Percentiles rank a stretch among this genome's conserved stretches.
These are phyloP conservation scores for Macrostomum cliftonense DNA, from an alignment of 2,888 invertebrate species.

Conservation along the genomic window DNA sequence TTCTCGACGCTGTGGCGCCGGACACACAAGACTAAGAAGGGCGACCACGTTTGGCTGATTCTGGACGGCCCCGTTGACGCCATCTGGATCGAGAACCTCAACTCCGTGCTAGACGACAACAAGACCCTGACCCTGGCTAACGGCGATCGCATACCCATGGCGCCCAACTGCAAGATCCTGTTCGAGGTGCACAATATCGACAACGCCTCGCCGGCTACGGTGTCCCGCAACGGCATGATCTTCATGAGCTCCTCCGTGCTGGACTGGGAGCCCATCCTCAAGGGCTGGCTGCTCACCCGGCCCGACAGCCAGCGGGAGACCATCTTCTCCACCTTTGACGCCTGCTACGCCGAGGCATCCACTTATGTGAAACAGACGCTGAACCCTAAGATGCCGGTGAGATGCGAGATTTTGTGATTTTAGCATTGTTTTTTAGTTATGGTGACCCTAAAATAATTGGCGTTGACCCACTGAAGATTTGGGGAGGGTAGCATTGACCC, in stretches of 20 bases:
- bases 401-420: too few relatives aligned
- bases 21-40: conserved; percentile 66
- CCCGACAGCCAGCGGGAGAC: conserved; percentile 37
- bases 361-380: conserved; percentile 68
- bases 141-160: conserved; percentile 39
- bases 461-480: too few relatives aligned
- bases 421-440: too few relatives aligned
- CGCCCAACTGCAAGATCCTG: conserved; percentile 35
- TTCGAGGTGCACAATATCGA: conserved; percentile 40
- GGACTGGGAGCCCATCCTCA: conserved; percentile 76
- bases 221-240: conserved; percentile 39
- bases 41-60: conserved; percentile 37
- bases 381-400: conserved; percentile 50
- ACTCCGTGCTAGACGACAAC: conserved; percentile 39
- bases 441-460: too few relatives aligned
- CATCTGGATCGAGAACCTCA: conserved; percentile 40
- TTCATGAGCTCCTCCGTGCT: conserved; percentile 90
- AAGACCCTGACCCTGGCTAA: conserved; percentile 39
- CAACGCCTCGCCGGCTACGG: conserved; percentile 39
- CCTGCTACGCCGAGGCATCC: conserved; percentile 53
- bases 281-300: conserved; percentile 36
- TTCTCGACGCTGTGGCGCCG: conserved; percentile 90
- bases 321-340: conserved; percentile 52
- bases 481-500: too few relatives aligned
- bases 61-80: conserved; percentile 39